These are phyloP conservation scores for Passerculus sandwichensis DNA, from an alignment of 2,797 vertebrate species.

Conservation along the genomic window DNA sequence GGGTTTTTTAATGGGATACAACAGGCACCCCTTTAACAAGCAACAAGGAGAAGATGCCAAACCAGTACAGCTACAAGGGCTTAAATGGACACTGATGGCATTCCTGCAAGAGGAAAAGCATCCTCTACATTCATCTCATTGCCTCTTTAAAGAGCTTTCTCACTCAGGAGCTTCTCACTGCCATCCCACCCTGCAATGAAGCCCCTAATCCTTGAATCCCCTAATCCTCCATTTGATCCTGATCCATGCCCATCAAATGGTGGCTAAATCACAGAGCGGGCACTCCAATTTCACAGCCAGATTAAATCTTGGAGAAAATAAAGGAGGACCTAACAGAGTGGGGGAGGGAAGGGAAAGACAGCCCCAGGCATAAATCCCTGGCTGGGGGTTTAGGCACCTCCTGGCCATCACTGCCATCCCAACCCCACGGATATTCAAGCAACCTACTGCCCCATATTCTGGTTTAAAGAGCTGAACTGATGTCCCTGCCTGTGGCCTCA, in stretches of 20 bases:
- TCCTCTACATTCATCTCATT: neutral
- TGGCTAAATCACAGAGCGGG: neutral
- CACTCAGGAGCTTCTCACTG: neutral
- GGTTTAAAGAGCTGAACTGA: neutral
- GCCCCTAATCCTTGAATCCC: neutral
- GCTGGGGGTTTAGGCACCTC: neutral
- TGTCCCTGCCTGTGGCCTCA: neutral
- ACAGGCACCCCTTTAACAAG: neutral
- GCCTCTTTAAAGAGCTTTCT: neutral
- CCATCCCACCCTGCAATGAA: neutral
- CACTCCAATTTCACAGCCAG: neutral
- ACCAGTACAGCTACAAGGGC: neutral
- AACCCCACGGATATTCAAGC: fast-evolving
- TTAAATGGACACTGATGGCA: neutral
- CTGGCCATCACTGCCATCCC: neutral
- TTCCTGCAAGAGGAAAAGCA: neutral
- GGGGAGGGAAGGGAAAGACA: neutral
- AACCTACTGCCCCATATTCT: neutral
- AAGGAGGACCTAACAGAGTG: neutral
- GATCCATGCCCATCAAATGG: neutral
- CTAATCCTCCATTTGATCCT: neutral
- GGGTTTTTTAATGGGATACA: neutral
- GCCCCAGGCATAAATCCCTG: neutral
- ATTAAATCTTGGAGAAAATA: neutral
- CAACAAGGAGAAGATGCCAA: neutral